These are phyloP conservation scores for Geotrypetes seraphini DNA, from an alignment of 2,797 vertebrate genomes.

Conservation along the genomic window DNA sequence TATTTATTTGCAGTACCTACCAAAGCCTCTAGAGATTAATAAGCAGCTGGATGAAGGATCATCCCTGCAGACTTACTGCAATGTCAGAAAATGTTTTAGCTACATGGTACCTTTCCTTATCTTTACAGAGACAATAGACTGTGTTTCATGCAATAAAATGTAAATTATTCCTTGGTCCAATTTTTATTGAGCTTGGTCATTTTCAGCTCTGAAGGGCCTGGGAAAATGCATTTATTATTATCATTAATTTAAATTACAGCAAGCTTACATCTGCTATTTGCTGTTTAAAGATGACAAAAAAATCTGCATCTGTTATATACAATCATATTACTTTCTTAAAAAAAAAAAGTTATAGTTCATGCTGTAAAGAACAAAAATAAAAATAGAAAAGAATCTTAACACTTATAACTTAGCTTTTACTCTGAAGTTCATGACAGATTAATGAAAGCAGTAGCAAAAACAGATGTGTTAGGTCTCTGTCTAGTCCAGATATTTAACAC, in stretches of 20 bases:
- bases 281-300: conserved; percentile 20
- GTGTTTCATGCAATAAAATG: conserved; percentile 16
- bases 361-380: not conserved
- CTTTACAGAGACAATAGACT: conserved; percentile 17
- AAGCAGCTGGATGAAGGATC: conserved; percentile 12
- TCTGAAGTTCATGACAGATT: too few relatives aligned
- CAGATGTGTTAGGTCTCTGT: too few relatives aligned
- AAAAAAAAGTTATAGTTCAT: conserved; percentile 12
- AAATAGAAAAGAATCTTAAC: conserved; percentile 1
- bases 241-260: too few relatives aligned
- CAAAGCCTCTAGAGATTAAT: conserved; percentile 4
- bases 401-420: not conserved
- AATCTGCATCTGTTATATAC: conserved; percentile 1
- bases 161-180: conserved; percentile 43
- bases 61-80: conserved; percentile 7
- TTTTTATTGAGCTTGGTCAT: conserved; percentile 23
- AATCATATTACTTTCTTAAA: conserved; percentile 19
- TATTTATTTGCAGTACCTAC: conserved; percentile 5
- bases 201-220: conserved; percentile 19
- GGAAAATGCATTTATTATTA: too few relatives aligned
- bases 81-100: conserved; percentile 22
- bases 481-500: too few relatives aligned
- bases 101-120: conserved; percentile 9
- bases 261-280: conserved; percentile 22
- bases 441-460: too few relatives aligned